These are phyloP conservation scores for Nixonia krombeini DNA, from an alignment of 1,140 invertebrate species.

Conservation along the genomic window DNA sequence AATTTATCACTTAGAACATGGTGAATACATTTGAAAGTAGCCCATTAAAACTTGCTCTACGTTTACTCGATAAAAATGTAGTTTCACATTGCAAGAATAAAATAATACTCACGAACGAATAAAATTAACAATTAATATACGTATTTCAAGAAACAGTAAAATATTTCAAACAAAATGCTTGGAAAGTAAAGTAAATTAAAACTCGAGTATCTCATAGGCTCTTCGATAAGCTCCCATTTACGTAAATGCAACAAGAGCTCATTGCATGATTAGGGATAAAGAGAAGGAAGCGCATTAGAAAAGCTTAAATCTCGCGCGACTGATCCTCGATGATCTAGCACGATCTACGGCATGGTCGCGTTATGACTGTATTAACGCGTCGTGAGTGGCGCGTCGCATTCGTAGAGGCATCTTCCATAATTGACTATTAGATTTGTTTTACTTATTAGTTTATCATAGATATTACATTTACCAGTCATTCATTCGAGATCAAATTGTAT, in stretches of 20 bases:
- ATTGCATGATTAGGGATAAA: slow-evolving; percentile 32
- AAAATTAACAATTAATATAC: too few relatives aligned
- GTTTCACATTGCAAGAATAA: not conserved
- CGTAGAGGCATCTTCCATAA: slow-evolving; percentile 66
- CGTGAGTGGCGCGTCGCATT: slow-evolving; percentile 55
- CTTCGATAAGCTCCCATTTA: slow-evolving; percentile 14
- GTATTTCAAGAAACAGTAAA: too few relatives aligned
- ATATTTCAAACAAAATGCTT: too few relatives aligned
- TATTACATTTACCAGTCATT: slow-evolving; percentile 23
- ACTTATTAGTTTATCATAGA: slow-evolving; percentile 37
- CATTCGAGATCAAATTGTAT: not conserved
- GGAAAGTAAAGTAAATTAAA: too few relatives aligned
- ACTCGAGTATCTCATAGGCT: slow-evolving; percentile 26
- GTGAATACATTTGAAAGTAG: too few relatives aligned
- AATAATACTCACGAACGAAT: not conserved
- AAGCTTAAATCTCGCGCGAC: slow-evolving; percentile 46
- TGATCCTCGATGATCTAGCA: slow-evolving; percentile 31
- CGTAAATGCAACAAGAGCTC: slow-evolving; percentile 18
- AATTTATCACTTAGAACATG: too few relatives aligned
- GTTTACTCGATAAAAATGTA: not conserved
- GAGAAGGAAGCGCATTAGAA: slow-evolving; percentile 54
- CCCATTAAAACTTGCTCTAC: too few relatives aligned
- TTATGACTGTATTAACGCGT: too few relatives aligned
- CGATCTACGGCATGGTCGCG: slow-evolving; percentile 54
- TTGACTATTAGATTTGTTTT: slow-evolving; percentile 59